These are phyloP conservation scores for Dermolepida albohirtum DNA, from an alignment of 2,888 invertebrate species.

Conservation along the genomic window DNA sequence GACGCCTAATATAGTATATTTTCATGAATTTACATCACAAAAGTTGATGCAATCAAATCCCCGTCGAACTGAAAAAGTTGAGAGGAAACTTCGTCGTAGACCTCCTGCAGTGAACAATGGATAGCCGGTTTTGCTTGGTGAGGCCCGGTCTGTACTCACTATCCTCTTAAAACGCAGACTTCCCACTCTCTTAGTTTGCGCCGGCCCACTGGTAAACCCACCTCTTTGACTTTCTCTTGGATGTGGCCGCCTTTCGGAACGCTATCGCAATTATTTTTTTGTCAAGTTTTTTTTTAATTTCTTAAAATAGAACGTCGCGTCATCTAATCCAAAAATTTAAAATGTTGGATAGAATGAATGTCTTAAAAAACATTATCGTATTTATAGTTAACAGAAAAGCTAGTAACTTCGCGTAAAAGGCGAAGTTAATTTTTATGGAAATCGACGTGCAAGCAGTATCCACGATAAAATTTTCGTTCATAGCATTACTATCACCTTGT, in stretches of 20 bases:
- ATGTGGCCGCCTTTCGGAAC: constrained; percentile 4
- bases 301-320: neutral
- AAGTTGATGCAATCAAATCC: too few species aligned
- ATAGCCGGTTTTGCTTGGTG: neutral
- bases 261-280: neutral
- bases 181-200: constrained; percentile 16
- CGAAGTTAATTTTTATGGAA: constrained; percentile 41
- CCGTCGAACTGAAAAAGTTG: constrained; percentile 6
- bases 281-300: neutral
- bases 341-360: constrained; percentile 33
- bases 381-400: constrained; percentile 44
- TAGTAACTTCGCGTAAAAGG: constrained; percentile 39
- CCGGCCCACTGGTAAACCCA: constrained; percentile 28
- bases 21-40: too few species aligned
- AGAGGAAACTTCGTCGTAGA: constrained; percentile 7
- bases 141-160: constrained; percentile 17
- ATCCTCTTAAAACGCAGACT: constrained; percentile 22
- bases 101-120: constrained; percentile 36
- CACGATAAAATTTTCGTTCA: constrained; percentile 7
- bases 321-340: constrained; percentile 20
- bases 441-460: constrained; percentile 8
- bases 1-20: too few species aligned
- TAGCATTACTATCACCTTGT: constrained; percentile 41
- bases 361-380: constrained; percentile 42
- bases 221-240: constrained; percentile 11